Conservation (phyloP, 2,888 invertebrate genomes). For the Troilus luridus region DNA sequence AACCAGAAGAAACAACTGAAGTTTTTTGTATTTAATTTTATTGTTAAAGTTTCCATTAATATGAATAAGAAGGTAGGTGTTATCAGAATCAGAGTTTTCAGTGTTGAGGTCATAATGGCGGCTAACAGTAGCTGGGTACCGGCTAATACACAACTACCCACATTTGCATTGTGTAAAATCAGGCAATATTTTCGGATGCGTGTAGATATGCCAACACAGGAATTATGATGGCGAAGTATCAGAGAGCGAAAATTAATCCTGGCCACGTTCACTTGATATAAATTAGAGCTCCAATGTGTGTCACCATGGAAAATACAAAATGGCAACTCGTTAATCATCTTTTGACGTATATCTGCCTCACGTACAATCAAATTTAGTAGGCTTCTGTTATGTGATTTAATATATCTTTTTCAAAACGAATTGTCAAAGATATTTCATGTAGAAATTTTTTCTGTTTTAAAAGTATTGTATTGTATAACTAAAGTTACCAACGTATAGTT, state of each 20-base stretch:
- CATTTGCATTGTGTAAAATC: background rate
- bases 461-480: no score
- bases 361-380: background rate
- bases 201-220: background rate
- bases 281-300: constrained; percentile 3
- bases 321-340: constrained; percentile 13
- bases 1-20: no score
- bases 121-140: no score
- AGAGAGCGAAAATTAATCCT: background rate
- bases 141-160: no score
- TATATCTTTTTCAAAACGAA: background rate
- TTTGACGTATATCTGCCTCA: constrained; percentile 7
- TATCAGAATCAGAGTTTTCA: no score
- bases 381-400: background rate
- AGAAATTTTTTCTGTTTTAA: background rate
- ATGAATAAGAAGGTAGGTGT: no score
- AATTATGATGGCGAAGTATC: background rate
- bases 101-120: no score
- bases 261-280: background rate
- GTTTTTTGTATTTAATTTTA: no score
- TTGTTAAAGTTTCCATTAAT: no score
- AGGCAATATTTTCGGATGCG: background rate
- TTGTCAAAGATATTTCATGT: background rate
- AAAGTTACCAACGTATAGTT: no score
- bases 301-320: background rate